These are phyloP conservation scores for Penaeus indicus DNA, from an alignment of 1,140 invertebrate genomes.

Conservation along the genomic window DNA sequence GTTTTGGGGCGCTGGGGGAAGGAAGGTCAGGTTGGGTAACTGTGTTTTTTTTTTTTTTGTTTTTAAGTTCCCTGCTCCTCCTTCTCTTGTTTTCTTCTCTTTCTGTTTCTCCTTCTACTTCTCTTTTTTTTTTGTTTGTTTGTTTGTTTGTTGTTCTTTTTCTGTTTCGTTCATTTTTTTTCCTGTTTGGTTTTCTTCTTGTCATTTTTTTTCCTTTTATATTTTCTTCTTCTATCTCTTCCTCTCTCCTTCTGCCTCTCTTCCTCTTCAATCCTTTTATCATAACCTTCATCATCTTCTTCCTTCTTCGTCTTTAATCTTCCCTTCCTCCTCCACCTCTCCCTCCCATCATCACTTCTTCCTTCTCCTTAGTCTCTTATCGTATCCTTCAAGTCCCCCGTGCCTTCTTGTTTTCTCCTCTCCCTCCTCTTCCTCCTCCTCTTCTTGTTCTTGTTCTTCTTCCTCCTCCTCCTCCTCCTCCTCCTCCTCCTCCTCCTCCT, in stretches of 20 bases:
- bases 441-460: too few relatives aligned
- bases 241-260: neutral
- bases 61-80: neutral
- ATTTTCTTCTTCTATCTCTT: neutral
- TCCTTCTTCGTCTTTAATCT: neutral
- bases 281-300: neutral
- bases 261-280: neutral
- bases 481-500: too few relatives aligned
- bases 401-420: neutral
- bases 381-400: too few relatives aligned
- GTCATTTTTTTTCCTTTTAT: neutral
- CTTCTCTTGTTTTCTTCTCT: neutral
- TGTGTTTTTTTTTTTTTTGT: neutral
- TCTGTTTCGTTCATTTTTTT: neutral
- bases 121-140: neutral
- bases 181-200: neutral
- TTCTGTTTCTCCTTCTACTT: neutral
- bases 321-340: neutral
- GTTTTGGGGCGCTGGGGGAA: neutral
- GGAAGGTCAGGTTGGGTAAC: neutral
- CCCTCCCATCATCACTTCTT: neutral
- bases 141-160: neutral
- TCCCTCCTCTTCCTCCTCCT: too few relatives aligned
- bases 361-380: neutral
- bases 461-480: too few relatives aligned